Conservation (phyloP, 2,888 invertebrate species). For the Xestia xanthographa region DNA sequence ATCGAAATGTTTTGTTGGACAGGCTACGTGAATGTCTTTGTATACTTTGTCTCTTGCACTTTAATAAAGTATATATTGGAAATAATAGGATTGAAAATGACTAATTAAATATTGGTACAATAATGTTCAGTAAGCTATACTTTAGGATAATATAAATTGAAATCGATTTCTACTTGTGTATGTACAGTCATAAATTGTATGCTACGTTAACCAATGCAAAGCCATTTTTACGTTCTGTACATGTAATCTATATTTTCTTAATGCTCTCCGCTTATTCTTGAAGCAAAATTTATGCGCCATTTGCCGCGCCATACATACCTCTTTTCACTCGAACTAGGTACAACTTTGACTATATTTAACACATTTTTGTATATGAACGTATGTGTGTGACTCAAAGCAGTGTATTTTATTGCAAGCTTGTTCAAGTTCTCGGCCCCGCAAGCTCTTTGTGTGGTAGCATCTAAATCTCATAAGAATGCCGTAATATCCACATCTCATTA, state of each 20-base stretch:
- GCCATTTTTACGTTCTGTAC: slow-evolving; percentile 78
- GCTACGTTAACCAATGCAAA: slow-evolving; percentile 68
- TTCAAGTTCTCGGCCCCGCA: slow-evolving; percentile 60
- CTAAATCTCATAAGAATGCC: slow-evolving; percentile 87
- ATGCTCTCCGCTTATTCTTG: slow-evolving; percentile 82
- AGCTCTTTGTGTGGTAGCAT: slow-evolving; percentile 74
- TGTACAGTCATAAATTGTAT: slow-evolving; percentile 64
- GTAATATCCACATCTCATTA: slow-evolving; percentile 90
- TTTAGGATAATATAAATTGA: slow-evolving; percentile 16
- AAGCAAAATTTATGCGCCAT: slow-evolving; percentile 86
- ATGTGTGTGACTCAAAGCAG: slow-evolving; percentile 65
- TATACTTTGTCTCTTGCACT: slow-evolving; percentile 47
- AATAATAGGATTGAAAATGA: slow-evolving; percentile 29
- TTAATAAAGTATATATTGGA: slow-evolving; percentile 40
- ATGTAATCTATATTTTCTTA: slow-evolving; percentile 85
- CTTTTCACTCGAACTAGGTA: slow-evolving; percentile 79
- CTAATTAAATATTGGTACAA: not conserved
- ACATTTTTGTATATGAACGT: slow-evolving; percentile 68
- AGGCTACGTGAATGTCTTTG: slow-evolving; percentile 58
- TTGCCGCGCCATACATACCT: slow-evolving; percentile 81
- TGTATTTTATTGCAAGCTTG: slow-evolving; percentile 58
- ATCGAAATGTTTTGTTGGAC: slow-evolving; percentile 74
- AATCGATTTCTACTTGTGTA: slow-evolving; percentile 41
- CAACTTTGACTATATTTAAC: slow-evolving; percentile 77
- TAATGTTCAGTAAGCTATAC: slow-evolving; percentile 2